Evolutionary conservation across 2,113 vertebrate species (phyloP), one percentile per base, ranked within the genome.

Genomic region (Podiceps cristatus): DNA sequence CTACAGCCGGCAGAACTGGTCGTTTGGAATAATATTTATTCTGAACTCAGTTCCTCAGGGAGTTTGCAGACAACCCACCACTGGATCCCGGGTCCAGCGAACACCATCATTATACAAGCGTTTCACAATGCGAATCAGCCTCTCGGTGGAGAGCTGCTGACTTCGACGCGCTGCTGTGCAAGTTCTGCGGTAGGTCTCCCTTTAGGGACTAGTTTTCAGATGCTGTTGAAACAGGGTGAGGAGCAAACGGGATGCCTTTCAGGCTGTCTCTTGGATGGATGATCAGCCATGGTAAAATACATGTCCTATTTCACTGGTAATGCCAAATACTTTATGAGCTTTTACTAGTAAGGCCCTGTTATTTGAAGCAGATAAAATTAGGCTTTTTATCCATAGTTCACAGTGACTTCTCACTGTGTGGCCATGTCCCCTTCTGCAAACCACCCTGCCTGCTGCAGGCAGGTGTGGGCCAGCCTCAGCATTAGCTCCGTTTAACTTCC

Each of bases 31-130:
- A 89, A 86, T 79, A 47, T 60, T 93, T 93, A 69, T 55, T 82
- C 93, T 82, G 73, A 94, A 66, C 62, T 89, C 83, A 20, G 64
- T 7, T 87, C 74, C 89, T 69, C 45, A 7, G 68, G 84, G 96
- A 87, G 22, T 62, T 82, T 62, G 86, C 86, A 66, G 71, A 79
- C 45, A 87, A 58, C 35, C 33, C 5, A 0, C 10, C 16, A 1
- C 47, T n/a, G 58, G 62, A 47, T 64, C 13, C 45, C 2, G 2
- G 25, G 59, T 45, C 72, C 92, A 72, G 91, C 68, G 64, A 24
- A 73, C 31, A 8, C 40, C 12, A 9, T 23, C 80, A 8, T 5
- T 18, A 2, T 0, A 10, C 10, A 17, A 58, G 66, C 40, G 24
- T 81, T 89, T 49, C 89, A 37, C 77, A n/a, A 1, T 0, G 29